A percentile compares a stretch with the other conserved stretches of the same genome.
phyloP scores from a whole-genome alignment of 2,113 vertebrate species.

The Osmerus mordax region DNA sequence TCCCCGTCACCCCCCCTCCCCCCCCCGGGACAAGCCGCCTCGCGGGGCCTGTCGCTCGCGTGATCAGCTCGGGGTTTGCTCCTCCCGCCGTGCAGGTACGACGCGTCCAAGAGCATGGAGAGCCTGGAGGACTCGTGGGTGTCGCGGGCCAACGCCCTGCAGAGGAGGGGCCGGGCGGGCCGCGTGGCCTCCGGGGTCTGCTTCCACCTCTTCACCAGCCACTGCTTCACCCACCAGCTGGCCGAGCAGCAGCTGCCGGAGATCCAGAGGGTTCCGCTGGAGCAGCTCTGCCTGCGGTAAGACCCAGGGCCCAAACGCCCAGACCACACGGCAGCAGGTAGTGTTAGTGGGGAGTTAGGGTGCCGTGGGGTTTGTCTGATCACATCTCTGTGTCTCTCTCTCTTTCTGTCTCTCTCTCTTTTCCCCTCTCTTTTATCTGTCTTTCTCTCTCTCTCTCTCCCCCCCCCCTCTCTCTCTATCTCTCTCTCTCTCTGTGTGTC shows the following conservation, averaged over 20 bases:
- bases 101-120: slow-evolving; percentile 95
- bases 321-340: no score
- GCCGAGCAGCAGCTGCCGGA: slow-evolving; percentile 90
- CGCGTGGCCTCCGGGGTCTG: slow-evolving; percentile 93
- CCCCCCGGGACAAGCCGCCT: no score
- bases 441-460: no score
- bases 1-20: no score
- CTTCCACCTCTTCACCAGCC: slow-evolving; percentile 95
- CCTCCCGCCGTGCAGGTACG: slow-evolving; percentile 72
- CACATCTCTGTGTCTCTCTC: not conserved
- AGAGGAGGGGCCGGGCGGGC: slow-evolving; percentile 90
- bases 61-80: not conserved
- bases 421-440: no score
- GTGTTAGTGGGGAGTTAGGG: no score
- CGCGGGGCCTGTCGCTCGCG: not conserved
- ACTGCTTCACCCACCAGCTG: slow-evolving; percentile 87
- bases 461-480: no score
- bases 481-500: no score
- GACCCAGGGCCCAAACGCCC: no score
- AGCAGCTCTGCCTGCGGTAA: slow-evolving; percentile 94
- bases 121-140: slow-evolving; percentile 94
- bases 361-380: no score
- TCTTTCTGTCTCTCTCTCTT: slow-evolving; percentile 10
- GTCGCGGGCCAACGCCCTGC: slow-evolving; percentile 89
- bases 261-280: slow-evolving; percentile 91